Conservation (phyloP, 2,888 invertebrate genomes). For the Andricus curvator region DNA sequence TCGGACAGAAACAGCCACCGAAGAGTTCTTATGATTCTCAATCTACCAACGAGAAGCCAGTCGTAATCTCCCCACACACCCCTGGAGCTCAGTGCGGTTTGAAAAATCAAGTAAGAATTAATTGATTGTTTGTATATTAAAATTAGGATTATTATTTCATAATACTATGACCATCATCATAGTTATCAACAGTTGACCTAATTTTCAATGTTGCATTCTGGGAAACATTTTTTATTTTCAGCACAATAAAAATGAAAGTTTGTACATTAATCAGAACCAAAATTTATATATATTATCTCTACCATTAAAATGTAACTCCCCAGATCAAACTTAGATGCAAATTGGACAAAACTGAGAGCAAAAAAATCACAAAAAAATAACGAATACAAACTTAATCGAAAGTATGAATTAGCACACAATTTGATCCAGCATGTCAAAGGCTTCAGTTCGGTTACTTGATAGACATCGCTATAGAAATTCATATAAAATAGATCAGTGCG, state of each 20-base stretch:
- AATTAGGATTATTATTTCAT: background rate
- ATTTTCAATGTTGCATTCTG: too few species aligned
- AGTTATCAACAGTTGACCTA: too few species aligned
- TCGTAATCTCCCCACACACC: conserved; percentile 57
- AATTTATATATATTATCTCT: background rate
- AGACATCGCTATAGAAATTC: conserved; percentile 16
- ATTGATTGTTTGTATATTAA: background rate
- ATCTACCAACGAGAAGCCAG: conserved; percentile 56
- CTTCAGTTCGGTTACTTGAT: background rate
- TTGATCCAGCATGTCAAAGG: background rate
- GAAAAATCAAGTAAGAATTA: conserved; percentile 73
- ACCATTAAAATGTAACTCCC: background rate
- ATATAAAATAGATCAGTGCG: conserved; percentile 9
- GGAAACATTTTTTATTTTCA: too few species aligned
- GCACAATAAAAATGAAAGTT: too few species aligned
- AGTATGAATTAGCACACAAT: background rate
- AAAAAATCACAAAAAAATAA: background rate
- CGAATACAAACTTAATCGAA: background rate
- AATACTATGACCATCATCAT: too few species aligned
- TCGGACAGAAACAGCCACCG: conserved; percentile 55
- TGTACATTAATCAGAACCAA: background rate
- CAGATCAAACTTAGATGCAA: background rate
- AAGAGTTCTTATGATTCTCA: conserved; percentile 55
- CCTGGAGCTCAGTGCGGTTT: conserved; percentile 74
- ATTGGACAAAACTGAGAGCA: background rate